Conservation (phyloP, 2,888 invertebrate species). For the Acrobasis consociella region DNA sequence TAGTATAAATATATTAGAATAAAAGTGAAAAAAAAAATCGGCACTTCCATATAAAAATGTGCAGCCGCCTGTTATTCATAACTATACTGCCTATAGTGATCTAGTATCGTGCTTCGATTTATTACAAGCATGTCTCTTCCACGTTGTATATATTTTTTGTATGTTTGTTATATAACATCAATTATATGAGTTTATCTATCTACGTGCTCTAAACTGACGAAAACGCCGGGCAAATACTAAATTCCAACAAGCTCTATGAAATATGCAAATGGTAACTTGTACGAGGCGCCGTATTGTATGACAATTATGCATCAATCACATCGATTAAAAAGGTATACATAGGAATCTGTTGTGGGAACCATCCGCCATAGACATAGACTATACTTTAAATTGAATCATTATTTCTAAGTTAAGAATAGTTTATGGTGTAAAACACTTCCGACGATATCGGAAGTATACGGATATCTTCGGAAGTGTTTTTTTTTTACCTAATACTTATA, state of each 20-base stretch:
- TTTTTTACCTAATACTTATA: conserved; percentile 6
- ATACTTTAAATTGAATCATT: conserved; percentile 11
- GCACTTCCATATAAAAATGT: too few species aligned
- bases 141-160: too few species aligned
- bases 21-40: too few species aligned
- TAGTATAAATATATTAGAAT: too few species aligned
- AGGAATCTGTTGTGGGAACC: conserved; percentile 30
- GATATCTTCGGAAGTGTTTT: conserved; percentile 3
- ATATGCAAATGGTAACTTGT: conserved; percentile 36
- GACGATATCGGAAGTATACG: conserved; percentile 13
- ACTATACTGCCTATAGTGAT: too few species aligned
- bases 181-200: too few species aligned
- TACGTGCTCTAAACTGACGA: background rate
- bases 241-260: conserved; percentile 30
- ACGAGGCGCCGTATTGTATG: conserved; percentile 58
- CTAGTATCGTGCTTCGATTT: too few species aligned
- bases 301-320: conserved; percentile 64
- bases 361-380: conserved; percentile 27
- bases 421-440: background rate
- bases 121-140: too few species aligned
- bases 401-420: conserved; percentile 7
- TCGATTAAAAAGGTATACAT: conserved; percentile 29
- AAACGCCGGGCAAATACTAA: conserved; percentile 27
- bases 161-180: too few species aligned
- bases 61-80: too few species aligned